phyloP scores from a whole-genome alignment of 2,888 invertebrate genomes.

The Lasioglossum pauxillum region DNA sequence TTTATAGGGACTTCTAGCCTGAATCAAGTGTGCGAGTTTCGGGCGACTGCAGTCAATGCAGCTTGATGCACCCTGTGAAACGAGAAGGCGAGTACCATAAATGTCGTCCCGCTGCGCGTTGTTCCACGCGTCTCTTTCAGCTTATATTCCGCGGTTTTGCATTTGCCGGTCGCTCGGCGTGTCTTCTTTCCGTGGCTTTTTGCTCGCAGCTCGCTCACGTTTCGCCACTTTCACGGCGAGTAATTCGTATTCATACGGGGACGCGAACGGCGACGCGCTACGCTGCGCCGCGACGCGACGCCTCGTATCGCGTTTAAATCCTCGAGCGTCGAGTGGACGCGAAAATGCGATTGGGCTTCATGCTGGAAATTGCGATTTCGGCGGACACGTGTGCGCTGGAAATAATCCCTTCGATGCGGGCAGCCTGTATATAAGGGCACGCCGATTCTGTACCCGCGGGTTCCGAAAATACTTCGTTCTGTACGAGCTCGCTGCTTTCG shows the following conservation, averaged over 20 bases:
- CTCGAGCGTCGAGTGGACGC: conserved; percentile 23
- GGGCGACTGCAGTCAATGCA: background rate
- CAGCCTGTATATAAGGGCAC: conserved; percentile 2
- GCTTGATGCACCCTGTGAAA: background rate
- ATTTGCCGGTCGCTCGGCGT: background rate
- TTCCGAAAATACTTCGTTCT: background rate
- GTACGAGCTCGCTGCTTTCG: background rate
- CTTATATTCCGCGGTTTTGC: background rate
- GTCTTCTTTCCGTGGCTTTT: background rate
- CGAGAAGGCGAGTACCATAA: background rate
- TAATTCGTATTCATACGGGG: conserved; percentile 64
- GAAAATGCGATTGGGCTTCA: conserved; percentile 13
- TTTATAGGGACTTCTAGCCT: background rate
- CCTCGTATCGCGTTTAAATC: conserved; percentile 53
- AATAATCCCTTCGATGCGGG: conserved; percentile 8
- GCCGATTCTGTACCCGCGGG: background rate
- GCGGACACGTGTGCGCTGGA: conserved; percentile 5
- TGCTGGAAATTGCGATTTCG: conserved; percentile 19
- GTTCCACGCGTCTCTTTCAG: background rate
- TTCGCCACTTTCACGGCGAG: background rate
- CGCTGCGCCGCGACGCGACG: background rate
- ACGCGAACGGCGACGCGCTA: conserved; percentile 23
- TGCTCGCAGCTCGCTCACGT: background rate
- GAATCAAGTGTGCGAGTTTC: background rate
- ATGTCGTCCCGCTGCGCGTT: background rate